Percentiles rank a stretch among this genome's conserved stretches.
Evolutionary conservation across 2,888 invertebrate genomes (phyloP).

Genomic region (Sphaerophoria rueppellii): DNA sequence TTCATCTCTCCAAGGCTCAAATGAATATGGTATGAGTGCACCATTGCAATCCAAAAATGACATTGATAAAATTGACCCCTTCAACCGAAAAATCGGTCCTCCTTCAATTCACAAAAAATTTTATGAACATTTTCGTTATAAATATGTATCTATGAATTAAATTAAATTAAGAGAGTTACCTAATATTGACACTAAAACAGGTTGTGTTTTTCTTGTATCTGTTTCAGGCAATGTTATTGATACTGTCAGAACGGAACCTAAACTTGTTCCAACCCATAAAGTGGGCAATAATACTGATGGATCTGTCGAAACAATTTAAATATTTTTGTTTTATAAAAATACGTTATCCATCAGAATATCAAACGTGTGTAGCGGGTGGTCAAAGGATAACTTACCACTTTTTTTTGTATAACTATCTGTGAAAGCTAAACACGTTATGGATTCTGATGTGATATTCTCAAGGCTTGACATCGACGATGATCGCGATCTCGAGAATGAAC

Average conservation of each 20-base stretch:
- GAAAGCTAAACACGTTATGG: slow-evolving; percentile 97
- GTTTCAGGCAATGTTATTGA: slow-evolving; percentile 91
- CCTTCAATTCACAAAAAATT: slow-evolving; percentile 84
- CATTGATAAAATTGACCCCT: slow-evolving; percentile 96
- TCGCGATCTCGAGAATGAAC: slow-evolving; percentile 96
- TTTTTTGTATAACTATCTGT: slow-evolving; percentile 97
- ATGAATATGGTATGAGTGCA: slow-evolving; percentile 93
- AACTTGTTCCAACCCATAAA: slow-evolving; percentile 98
- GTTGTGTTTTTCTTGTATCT: slow-evolving; percentile 91
- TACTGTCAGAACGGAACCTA: slow-evolving; percentile 97
- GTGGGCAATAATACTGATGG: slow-evolving; percentile 92
- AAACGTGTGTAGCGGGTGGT: neutral
- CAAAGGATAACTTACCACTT: slow-evolving; percentile 87
- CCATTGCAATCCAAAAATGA: slow-evolving; percentile 98
- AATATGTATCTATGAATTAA: no score
- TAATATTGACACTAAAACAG: slow-evolving; percentile 93
- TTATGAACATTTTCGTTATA: neutral
- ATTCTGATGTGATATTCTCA: slow-evolving; percentile 97
- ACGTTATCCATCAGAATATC: no score
- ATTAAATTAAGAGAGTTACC: slow-evolving; percentile 84
- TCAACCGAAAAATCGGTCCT: slow-evolving; percentile 97
- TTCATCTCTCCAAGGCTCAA: slow-evolving; percentile 96
- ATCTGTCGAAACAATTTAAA: slow-evolving; percentile 84
- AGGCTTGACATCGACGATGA: slow-evolving; percentile 99
- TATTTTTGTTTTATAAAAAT: neutral